A percentile compares a stretch with the other conserved stretches of the same genome.
These are phyloP conservation scores for Acanthaster planci DNA, from an alignment of 35 echinoderm and acorn worm species.

Conservation along the genomic window DNA sequence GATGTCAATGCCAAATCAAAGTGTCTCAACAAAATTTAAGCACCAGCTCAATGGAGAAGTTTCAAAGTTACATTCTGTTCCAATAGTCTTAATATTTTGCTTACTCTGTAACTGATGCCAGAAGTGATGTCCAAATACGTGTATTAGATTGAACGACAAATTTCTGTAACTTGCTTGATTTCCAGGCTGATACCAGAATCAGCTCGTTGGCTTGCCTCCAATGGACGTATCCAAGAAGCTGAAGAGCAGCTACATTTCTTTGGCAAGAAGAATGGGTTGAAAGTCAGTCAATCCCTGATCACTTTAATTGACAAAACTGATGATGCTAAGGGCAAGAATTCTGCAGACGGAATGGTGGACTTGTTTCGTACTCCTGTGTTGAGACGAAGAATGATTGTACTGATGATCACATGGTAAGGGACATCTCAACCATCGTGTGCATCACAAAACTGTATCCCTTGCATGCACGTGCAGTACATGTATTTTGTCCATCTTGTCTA, in stretches of 20 bases:
- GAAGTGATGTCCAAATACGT: no score
- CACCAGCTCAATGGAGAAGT: no score
- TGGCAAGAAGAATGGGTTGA: constrained; percentile 53
- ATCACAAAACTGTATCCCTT: no score
- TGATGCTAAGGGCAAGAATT: background rate
- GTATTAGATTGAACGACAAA: background rate
- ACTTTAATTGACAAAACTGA: constrained; percentile 13
- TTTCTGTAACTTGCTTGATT: constrained; percentile 15
- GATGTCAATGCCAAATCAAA: no score
- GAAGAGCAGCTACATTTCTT: constrained; percentile 69
- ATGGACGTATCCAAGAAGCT: constrained; percentile 76
- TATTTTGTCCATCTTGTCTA: no score
- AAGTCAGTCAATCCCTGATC: constrained; percentile 26
- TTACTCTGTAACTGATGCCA: no score
- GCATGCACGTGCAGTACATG: no score
- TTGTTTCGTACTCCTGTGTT: constrained; percentile 68
- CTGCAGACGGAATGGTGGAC: constrained; percentile 43
- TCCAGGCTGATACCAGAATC: constrained; percentile 90
- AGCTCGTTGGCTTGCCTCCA: constrained; percentile 77
- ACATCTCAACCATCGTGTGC: no score
- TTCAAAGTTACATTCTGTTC: no score
- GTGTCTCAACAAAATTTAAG: no score
- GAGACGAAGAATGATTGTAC: constrained; percentile 61
- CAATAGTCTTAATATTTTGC: no score
- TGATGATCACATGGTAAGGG: constrained; percentile 78